Percentiles rank a stretch among this genome's conserved stretches.
phyloP scores from a whole-genome alignment of 2,888 invertebrate species.

The Rhopalosiphum nymphaeae region DNA sequence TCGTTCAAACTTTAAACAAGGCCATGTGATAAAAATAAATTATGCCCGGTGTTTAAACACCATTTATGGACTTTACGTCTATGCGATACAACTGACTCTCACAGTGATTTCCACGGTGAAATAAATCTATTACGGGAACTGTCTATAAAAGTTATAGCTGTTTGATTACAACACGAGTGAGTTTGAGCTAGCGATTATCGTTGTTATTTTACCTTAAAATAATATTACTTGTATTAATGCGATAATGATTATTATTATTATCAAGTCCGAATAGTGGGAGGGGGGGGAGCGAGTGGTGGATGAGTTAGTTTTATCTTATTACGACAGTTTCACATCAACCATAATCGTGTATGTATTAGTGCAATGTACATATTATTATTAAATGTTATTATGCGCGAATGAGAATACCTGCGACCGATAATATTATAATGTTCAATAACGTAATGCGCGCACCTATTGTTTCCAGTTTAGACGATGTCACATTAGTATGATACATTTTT shows the following conservation, averaged over 20 bases:
- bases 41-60: background rate
- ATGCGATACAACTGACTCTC: background rate
- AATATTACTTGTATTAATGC: no score
- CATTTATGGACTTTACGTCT: background rate
- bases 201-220: no score
- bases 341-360: background rate
- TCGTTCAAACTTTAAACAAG: background rate
- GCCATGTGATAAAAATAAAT: background rate
- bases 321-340: background rate
- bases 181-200: no score
- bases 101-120: background rate
- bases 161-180: background rate
- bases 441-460: background rate
- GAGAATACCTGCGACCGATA: background rate
- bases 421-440: background rate
- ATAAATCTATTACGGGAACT: background rate
- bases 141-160: background rate
- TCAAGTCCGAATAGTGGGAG: background rate
- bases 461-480: slow-evolving; percentile 27
- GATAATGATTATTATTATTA: background rate
- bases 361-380: background rate
- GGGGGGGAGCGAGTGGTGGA: background rate
- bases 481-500: slow-evolving; percentile 15
- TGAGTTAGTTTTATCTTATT: slow-evolving; percentile 4
- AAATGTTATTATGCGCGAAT: background rate